Conservation (phyloP, 2,888 invertebrate genomes). For the Willowsia nigromaculata region DNA sequence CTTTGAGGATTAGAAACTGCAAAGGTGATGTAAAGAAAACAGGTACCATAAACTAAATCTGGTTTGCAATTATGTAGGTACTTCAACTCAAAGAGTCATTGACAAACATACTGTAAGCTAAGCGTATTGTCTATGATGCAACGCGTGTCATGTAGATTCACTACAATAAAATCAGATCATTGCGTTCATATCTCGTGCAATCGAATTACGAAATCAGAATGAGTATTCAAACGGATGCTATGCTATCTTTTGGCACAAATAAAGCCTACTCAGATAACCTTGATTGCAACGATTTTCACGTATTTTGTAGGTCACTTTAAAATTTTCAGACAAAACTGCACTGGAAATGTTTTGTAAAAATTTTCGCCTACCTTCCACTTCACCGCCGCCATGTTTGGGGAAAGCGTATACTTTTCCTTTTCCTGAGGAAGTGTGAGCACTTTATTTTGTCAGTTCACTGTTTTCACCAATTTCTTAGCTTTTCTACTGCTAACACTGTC, state of each 20-base stretch:
- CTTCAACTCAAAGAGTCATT: background rate
- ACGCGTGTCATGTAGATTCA: conserved; percentile 4
- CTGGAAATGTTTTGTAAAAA: too few relatives aligned
- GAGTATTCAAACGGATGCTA: background rate
- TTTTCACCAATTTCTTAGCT: conserved; percentile 6
- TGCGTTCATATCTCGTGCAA: background rate
- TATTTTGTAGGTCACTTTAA: conserved; percentile 7
- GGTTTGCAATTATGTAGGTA: background rate
- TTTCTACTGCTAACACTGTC: background rate
- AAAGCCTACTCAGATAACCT: background rate
- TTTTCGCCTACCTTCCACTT: conserved; percentile 68
- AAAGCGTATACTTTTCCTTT: conserved; percentile 49
- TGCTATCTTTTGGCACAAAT: background rate
- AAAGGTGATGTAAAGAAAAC: conserved; percentile 12
- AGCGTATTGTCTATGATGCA: background rate
- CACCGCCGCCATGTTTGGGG: conserved; percentile 62
- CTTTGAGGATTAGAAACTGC: background rate
- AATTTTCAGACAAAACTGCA: too few relatives aligned
- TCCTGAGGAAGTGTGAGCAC: conserved; percentile 2
- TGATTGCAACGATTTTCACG: background rate
- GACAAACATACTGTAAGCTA: background rate
- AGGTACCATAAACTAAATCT: background rate
- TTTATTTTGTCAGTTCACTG: background rate
- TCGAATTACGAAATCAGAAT: background rate
- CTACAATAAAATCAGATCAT: background rate